Base-by-base conservation (phyloP, 2,797 vertebrate species). In the Syndactyla subalaris region DNA sequence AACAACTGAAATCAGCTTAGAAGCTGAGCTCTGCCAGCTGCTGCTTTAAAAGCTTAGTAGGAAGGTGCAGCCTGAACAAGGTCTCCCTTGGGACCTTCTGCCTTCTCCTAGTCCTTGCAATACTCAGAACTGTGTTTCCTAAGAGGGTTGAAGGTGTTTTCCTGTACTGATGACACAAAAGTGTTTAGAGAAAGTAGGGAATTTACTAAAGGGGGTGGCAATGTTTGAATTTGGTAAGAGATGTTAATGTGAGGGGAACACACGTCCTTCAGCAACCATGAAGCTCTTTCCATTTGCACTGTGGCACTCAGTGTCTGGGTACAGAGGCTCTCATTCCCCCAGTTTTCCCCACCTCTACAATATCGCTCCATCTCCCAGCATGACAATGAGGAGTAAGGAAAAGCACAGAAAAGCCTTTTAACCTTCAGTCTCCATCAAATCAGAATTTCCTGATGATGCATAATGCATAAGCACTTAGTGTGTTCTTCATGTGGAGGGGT, bases 401-500 rank as follows among this genome's bases (percentile, higher is more conserved):
- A 29, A 62, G 72, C 71, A 51, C n/a, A 87, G 79, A 86, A 74
- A 88, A 66, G 32, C 76, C 78, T 93, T 80, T 74, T 95, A 92
- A 90, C 36, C 32, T 68, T 66, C 54, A 74, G 57, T 45, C 20
- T 45, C 55, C 26, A 67, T 75, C 79, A 71, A 63, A 85, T 76
- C 87, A 67, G 83, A 36, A 45, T 70, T 84, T 55, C 67, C 26
- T 11, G 45, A 62, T 5, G 49, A 75, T 73, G 72, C 93, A 81
- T 67, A 65, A 91, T 88, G 82, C 45, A 72, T 68, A n/a, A 68
- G 70, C 85, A 80, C 92, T 90, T 61, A 29, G 67, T 6, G 46
- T 5, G 2, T 41, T 76, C 65, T 46, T 88, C 49, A 7, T 5
- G 2, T 41, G n/a, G 52, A 95, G 89, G 90, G 95, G 82, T 93